Evolutionary conservation across 2,797 vertebrate species (phyloP).

Genomic region (Manis crassicaudata): DNA sequence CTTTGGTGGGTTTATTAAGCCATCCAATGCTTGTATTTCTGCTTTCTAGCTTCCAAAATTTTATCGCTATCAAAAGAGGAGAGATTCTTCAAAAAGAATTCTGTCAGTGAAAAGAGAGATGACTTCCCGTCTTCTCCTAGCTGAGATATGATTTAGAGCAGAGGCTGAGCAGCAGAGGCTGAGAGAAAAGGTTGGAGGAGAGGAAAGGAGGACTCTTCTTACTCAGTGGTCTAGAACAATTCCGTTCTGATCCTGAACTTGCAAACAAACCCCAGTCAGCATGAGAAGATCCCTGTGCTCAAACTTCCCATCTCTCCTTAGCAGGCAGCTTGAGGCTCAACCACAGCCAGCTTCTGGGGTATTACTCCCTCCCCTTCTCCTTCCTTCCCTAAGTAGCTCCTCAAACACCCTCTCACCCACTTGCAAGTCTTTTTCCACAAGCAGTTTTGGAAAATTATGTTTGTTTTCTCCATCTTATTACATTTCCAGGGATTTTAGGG

Average conservation of each 20-base stretch:
- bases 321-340: not conserved
- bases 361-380: not conserved
- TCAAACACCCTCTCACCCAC: not conserved
- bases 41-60: not conserved
- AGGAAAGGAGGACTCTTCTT: too few species aligned
- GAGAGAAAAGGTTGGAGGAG: too few species aligned
- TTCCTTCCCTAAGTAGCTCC: not conserved
- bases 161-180: not conserved
- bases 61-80: not conserved
- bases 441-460: not conserved
- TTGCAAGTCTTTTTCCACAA: not conserved
- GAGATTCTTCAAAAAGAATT: not conserved
- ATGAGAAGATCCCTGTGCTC: not conserved
- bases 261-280: not conserved
- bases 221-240: not conserved
- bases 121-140: not conserved
- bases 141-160: not conserved
- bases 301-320: not conserved
- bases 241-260: not conserved
- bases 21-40: not conserved
- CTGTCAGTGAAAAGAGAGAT: not conserved
- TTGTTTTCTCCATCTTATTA: not conserved
- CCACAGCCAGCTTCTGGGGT: too few species aligned
- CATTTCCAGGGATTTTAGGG: not conserved
- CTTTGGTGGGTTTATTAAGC: not conserved